Evolutionary conservation across 2,113 vertebrate species (phyloP), one percentile per base, ranked within the genome.

Genomic region (Rattus rattus): DNA sequence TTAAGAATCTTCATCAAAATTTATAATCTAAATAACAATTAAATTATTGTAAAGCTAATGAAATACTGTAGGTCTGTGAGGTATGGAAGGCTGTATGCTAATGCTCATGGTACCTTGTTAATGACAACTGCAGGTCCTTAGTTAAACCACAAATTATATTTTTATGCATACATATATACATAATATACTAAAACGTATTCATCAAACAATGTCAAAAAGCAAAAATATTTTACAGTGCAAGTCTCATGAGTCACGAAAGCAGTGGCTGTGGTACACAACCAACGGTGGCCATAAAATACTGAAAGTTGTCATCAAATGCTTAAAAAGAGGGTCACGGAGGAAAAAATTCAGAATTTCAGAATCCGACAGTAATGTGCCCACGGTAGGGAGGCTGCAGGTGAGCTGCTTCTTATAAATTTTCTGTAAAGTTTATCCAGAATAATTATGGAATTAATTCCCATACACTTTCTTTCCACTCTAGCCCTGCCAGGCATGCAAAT

Each of bases 21-120:
- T 65, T 39, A 81, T 90, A 90, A 77, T 52, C 30, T 69, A 83
- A 87, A 65, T 81, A 92, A 73, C 83, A 90, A 94, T 49, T 30
- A 70, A 96, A 52, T 52, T 24, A 39, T 30, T 89, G 11, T 69
- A 39, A 0, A 75, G 59, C 19, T 67, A 72, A 43, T 52, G 8
- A 96, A 93, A 80, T 47, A n/a, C 3, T 24, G 63, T 19, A 52
- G 13, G 2, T 86, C 80, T 96, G 36, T 67, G 52, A 92, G 85
- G 70, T 73, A 87, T 20, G 79, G 26, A 77, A 77, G 19, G 39
- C n/a, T 92, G 33, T 61, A 61, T 33, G 87, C 24, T 88, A 69
- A 80, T 88, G 47, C 22, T 33, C 75, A 36, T 19, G 61, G 63
- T 92, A 61, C 19, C 8, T 8, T 49, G 52, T 30, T 54, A 92